Evolutionary conservation across 2,888 invertebrate species (phyloP), one percentile per base, ranked within the genome.

Genomic region (Diarsia mendica): DNA sequence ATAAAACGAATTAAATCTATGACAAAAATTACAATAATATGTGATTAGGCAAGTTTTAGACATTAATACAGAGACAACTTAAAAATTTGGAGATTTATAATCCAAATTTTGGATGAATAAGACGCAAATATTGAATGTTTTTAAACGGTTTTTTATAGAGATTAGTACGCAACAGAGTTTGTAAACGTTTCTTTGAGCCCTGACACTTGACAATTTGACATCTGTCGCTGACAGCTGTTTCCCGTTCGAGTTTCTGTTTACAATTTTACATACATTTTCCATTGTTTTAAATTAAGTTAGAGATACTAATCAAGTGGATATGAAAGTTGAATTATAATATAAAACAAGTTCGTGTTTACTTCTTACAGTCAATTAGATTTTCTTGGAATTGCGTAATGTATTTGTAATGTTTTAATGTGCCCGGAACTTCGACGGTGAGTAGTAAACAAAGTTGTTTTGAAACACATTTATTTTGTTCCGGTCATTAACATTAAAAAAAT

Each of bases 341-440:
- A 53, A 53, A 72, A 65, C 51, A 46, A 72, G 72, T 77, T 79
- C 51, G 20, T 60, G 51, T 51, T 71, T 60, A 64, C 13, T n/a
- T n/a, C 6, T 6, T 46, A 3, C 1, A 55, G 10, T 13, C 28
- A n/a, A 46, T 44, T 55, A 28, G 33, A 23, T 39, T 49, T 68
- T 77, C 49, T 60, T 61, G 20, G 60, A 68, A 72, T n/a, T 51
- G 18, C 39, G 39, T 58, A 5, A 46, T 67, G 20, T 10, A 58
- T 63, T 66, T 46, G 18, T 10, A 60, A 39, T n/a, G 53, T 53
- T 64, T 74, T 74, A 15, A 46, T 49, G 28, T 61, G 23, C n/a
- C 46, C 58, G 58, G 67, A 73, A 63, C n/a, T 69, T 39, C 20
- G 46, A 13, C 55, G 79, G 83, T 81, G 49, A 83, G 81, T 81